These are phyloP conservation scores for Leptobrachium ailaonicum DNA, from an alignment of 2,113 vertebrate species.

Conservation along the genomic window DNA sequence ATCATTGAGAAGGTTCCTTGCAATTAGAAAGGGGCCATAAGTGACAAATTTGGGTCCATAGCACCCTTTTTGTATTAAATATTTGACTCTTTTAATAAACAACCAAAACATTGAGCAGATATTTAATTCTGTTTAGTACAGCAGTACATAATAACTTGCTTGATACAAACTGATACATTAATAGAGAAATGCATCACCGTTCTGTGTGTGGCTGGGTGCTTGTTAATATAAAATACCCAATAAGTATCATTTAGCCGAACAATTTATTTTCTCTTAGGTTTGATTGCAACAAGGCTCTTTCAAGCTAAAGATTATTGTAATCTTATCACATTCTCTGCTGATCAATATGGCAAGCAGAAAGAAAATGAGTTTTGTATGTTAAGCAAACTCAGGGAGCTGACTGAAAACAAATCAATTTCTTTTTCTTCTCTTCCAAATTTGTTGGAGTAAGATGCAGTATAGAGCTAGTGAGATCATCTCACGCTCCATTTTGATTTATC, in stretches of 20 bases:
- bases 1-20: too few species aligned
- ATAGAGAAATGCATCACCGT: slow-evolving; percentile 1
- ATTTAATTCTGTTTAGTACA: too few species aligned
- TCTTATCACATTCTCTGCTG: slow-evolving; percentile 49
- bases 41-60: too few species aligned
- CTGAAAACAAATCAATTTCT: slow-evolving; percentile 49
- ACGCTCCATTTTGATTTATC: slow-evolving; percentile 35
- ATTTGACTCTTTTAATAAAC: too few species aligned
- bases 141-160: neutral
- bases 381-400: slow-evolving; percentile 41
- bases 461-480: slow-evolving; percentile 39
- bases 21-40: too few species aligned
- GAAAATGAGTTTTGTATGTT: slow-evolving; percentile 51
- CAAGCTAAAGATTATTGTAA: slow-evolving; percentile 50
- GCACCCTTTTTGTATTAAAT: too few species aligned
- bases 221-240: slow-evolving; percentile 31
- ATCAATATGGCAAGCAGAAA: slow-evolving; percentile 50
- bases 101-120: too few species aligned
- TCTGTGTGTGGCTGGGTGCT: neutral
- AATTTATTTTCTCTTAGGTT: slow-evolving; percentile 41
- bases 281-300: slow-evolving; percentile 40
- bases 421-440: slow-evolving; percentile 40
- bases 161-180: neutral
- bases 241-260: slow-evolving; percentile 43
- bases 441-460: slow-evolving; percentile 37